A percentile compares a stretch with the other conserved stretches of the same genome.
phyloP scores from a whole-genome alignment of 2,797 vertebrate genomes.

The Karalla daura region DNA sequence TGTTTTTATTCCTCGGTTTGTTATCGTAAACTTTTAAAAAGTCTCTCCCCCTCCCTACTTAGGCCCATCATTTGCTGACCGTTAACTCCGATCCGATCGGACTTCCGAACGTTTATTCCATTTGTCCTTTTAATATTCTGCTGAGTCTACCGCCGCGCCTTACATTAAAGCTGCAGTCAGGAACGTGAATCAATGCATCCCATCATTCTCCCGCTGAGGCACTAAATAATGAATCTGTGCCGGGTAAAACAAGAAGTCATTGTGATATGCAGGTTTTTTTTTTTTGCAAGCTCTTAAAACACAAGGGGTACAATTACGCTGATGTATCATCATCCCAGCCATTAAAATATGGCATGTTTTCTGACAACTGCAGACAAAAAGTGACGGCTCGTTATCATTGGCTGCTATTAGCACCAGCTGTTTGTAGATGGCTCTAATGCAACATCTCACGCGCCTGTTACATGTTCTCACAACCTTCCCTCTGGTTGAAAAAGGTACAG shows the following conservation, averaged over 20 bases:
- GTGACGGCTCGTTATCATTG: neutral
- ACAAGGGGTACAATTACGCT: constrained; percentile 2
- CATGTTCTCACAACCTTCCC: constrained; percentile 19
- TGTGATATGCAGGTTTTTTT: neutral
- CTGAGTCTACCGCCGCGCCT: neutral
- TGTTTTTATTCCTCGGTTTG: no score
- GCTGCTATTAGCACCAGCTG: neutral
- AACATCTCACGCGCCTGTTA: constrained; percentile 16
- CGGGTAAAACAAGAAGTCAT: no score
- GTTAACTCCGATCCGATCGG: constrained; percentile 3
- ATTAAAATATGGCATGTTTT: constrained; percentile 17
- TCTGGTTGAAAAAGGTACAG: constrained; percentile 26
- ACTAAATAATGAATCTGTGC: no score
- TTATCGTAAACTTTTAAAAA: no score
- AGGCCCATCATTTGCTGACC: neutral
- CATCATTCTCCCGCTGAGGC: neutral
- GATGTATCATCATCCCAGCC: neutral
- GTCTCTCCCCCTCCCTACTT: neutral
- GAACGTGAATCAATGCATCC: neutral
- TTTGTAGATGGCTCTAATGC: neutral
- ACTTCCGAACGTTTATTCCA: neutral
- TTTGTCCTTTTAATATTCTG: neutral
- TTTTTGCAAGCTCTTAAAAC: constrained; percentile 18
- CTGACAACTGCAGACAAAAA: constrained; percentile 2
- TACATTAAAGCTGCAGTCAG: neutral